A percentile compares a stretch with the other conserved stretches of the same genome.
These are phyloP conservation scores for Addax nasomaculatus DNA, from an alignment of 2,113 vertebrate genomes.

Conservation along the genomic window DNA sequence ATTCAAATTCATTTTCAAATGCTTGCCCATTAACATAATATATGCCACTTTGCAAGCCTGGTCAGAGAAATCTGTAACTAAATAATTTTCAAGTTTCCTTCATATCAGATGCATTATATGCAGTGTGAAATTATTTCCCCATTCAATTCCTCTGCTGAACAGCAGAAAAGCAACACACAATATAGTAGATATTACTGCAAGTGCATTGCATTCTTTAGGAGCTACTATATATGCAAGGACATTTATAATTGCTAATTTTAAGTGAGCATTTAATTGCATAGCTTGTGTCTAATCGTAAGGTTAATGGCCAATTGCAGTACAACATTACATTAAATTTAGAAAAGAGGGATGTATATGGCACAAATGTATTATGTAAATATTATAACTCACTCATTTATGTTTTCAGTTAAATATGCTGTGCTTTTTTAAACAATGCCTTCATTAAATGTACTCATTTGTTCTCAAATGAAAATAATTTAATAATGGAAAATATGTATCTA, in stretches of 20 bases:
- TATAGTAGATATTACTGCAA: slow-evolving; percentile 71
- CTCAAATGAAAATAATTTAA: slow-evolving; percentile 11
- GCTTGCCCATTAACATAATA: slow-evolving; percentile 84
- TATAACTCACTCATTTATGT: slow-evolving; percentile 48
- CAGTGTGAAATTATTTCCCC: slow-evolving; percentile 86
- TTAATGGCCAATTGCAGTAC: slow-evolving; percentile 39
- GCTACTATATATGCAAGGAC: slow-evolving; percentile 32
- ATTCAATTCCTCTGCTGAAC: slow-evolving; percentile 71
- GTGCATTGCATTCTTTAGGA: slow-evolving; percentile 66
- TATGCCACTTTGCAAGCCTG: slow-evolving; percentile 84
- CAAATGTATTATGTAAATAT: slow-evolving; percentile 32
- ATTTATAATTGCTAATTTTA: slow-evolving; percentile 65
- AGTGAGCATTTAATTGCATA: slow-evolving; percentile 72
- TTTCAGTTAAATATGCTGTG: background rate
- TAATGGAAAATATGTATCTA: background rate
- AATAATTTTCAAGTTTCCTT: slow-evolving; percentile 88
- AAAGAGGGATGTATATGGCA: slow-evolving; percentile 23
- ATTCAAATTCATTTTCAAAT: slow-evolving; percentile 87
- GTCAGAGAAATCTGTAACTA: slow-evolving; percentile 86
- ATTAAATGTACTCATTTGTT: slow-evolving; percentile 37
- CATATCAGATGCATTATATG: slow-evolving; percentile 85
- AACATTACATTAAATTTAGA: slow-evolving; percentile 49
- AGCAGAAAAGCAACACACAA: slow-evolving; percentile 67
- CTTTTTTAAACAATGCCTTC: slow-evolving; percentile 30
- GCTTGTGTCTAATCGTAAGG: slow-evolving; percentile 56